A percentile compares a stretch with the other conserved stretches of the same genome.
These are phyloP conservation scores for Australoheros scitulus DNA, from an alignment of 2,113 vertebrate genomes.

Conservation along the genomic window DNA sequence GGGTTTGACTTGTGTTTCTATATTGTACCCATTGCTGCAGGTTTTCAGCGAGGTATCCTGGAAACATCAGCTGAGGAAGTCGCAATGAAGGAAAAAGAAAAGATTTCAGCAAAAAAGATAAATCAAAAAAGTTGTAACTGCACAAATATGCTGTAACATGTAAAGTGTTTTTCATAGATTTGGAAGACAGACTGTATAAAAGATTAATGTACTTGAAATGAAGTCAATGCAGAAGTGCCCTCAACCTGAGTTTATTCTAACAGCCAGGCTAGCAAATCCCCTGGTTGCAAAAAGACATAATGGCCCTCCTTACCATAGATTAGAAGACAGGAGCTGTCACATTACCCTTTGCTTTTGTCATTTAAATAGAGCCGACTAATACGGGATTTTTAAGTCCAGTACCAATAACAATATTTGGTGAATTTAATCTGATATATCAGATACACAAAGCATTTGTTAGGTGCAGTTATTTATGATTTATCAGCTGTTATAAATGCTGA, in stretches of 20 bases:
- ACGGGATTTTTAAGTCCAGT: too few species aligned
- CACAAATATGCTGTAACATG: neutral
- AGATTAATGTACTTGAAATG: neutral
- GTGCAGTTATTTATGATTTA: too few species aligned
- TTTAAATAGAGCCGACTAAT: too few species aligned
- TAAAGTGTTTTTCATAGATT: rapidly evolving
- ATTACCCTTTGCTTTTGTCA: too few species aligned
- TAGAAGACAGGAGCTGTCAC: too few species aligned
- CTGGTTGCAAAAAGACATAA: neutral
- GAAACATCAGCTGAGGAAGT: slow-evolving; percentile 80
- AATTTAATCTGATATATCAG: too few species aligned
- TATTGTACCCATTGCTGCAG: slow-evolving; percentile 86
- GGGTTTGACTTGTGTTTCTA: neutral
- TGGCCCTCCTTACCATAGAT: neutral
- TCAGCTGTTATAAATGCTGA: too few species aligned
- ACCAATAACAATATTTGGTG: too few species aligned
- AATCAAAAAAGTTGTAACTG: neutral
- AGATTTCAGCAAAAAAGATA: neutral
- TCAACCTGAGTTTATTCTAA: neutral
- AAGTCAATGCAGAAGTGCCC: neutral
- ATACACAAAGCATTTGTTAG: too few species aligned
- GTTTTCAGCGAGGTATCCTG: slow-evolving; percentile 82
- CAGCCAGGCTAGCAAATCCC: neutral
- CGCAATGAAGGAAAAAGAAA: neutral
- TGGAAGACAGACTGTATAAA: neutral